Evolutionary conservation across 1,140 invertebrate genomes (phyloP), one percentile per base, ranked within the genome.

Genomic region (Schlechtendalia chinensis): DNA sequence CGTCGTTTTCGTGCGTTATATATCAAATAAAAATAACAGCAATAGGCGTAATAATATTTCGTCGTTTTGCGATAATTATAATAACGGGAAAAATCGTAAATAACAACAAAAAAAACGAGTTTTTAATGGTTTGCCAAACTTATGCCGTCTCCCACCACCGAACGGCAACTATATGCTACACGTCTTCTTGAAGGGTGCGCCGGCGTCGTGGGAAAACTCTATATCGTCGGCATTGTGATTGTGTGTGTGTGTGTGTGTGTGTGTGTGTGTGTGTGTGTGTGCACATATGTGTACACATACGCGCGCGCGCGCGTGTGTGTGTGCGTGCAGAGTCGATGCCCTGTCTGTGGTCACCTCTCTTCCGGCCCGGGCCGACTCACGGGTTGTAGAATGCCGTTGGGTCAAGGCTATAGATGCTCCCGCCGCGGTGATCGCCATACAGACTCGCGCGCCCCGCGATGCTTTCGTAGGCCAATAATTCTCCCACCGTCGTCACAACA

Each of bases 351-450:
- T 79, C 75, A 79, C 75, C 75, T 79, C 75, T 79, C 75, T 79
- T 79, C 75, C 75, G 75, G 75, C 75, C 58, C 74, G 56, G 53
- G 74, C 74, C 74, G 74, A 8, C 53, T 79, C 53, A 79, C 75
- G 56, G 56, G 32, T 59, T 79, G 58, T 79, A 79, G 75, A 79
- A 79, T 79, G 75, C 75, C 75, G 75, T 79, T 79, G 75, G 75
- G 75, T 79, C 75, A 79, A 79, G 75, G 75, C 75, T 79, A 79
- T 79, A 79, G 58, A 79, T 79, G 75, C 75, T 79, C 75, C 75
- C 75, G 72, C 58, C 39, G 75, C 75, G 39, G 58, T 45, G 72
- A 77, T 79, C 75, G 75, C 54, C 75, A 61, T 79, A 79, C 58
- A 61, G 75, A 79, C 75, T 79, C 75, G 56, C 75, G 39, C 24